Evolutionary conservation across 1,140 invertebrate species (phyloP).

Genomic region (Trichogramma pretiosum): DNA sequence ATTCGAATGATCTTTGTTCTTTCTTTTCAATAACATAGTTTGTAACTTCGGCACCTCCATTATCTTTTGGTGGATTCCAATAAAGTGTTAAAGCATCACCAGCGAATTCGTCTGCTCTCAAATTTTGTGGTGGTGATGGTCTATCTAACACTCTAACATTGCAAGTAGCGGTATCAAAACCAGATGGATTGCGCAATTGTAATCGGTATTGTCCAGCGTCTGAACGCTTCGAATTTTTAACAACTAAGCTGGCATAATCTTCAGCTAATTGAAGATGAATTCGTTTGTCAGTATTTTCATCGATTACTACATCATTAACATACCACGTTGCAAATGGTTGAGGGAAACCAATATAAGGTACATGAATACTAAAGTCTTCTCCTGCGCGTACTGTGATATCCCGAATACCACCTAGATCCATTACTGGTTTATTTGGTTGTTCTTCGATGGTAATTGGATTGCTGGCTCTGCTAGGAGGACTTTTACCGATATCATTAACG

Average conservation of each 20-base stretch:
- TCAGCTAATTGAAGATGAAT: slow-evolving; percentile 78
- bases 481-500: slow-evolving; percentile 89
- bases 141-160: slow-evolving; percentile 91
- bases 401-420: slow-evolving; percentile 84
- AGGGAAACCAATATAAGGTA: slow-evolving; percentile 91
- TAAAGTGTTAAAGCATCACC: slow-evolving; percentile 90
- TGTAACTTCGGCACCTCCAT: slow-evolving; percentile 88
- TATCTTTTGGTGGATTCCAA: slow-evolving; percentile 93
- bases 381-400: slow-evolving; percentile 96
- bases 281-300: slow-evolving; percentile 59
- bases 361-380: slow-evolving; percentile 92
- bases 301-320: slow-evolving; percentile 70
- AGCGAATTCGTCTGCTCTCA: slow-evolving; percentile 85
- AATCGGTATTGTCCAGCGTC: slow-evolving; percentile 90
- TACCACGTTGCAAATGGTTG: slow-evolving; percentile 91
- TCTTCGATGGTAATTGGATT: slow-evolving; percentile 80
- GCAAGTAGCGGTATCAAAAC: slow-evolving; percentile 86
- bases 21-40: slow-evolving; percentile 96
- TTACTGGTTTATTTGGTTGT: slow-evolving; percentile 90
- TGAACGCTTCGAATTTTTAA: slow-evolving; percentile 81
- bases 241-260: slow-evolving; percentile 80
- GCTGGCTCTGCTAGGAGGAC: slow-evolving; percentile 85
- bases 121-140: slow-evolving; percentile 77
- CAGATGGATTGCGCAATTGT: slow-evolving; percentile 87
- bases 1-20: slow-evolving; percentile 70